These are phyloP conservation scores for Dolichopus griseipennis DNA, from an alignment of 2,888 invertebrate species.

Conservation along the genomic window DNA sequence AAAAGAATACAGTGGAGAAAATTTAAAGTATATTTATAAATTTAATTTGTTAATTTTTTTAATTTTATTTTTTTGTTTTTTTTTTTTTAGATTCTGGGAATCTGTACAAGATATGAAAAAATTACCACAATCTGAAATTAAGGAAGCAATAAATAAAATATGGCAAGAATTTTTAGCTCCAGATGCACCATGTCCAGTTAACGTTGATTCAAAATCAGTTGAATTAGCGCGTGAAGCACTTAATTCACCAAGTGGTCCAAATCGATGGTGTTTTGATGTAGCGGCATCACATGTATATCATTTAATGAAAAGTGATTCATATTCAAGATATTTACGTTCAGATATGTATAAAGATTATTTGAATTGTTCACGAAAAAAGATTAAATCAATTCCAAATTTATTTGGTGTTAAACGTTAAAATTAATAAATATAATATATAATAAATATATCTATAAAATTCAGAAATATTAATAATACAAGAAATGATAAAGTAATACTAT, in stretches of 20 bases:
- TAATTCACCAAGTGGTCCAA: slow-evolving; percentile 55
- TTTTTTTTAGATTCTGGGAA: slow-evolving; percentile 74
- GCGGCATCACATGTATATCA: slow-evolving; percentile 99
- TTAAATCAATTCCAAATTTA: slow-evolving; percentile 48
- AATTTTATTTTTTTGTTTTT: neutral
- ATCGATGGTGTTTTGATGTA: slow-evolving; percentile 93
- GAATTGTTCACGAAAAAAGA: slow-evolving; percentile 94
- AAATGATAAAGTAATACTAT: neutral
- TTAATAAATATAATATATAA: neutral
- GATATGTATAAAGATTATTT: slow-evolving; percentile 98
- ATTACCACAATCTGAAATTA: slow-evolving; percentile 75
- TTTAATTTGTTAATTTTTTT: neutral
- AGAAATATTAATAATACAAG: neutral
- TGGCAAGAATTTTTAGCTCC: slow-evolving; percentile 90
- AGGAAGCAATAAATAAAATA: slow-evolving; percentile 71
- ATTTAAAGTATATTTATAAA: slow-evolving; percentile 67
- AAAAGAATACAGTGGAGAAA: slow-evolving; percentile 98
- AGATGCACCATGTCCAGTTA: slow-evolving; percentile 93
- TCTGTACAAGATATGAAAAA: slow-evolving; percentile 88
- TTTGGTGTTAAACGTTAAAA: slow-evolving; percentile 44
- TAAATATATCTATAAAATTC: neutral
- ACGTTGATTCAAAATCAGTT: slow-evolving; percentile 89
- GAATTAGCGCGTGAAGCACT: slow-evolving; percentile 75
- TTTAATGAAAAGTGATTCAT: slow-evolving; percentile 98
- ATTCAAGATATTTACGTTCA: slow-evolving; percentile 92